These are phyloP conservation scores for Trachythela sp. DNA, from an alignment of 64 coral and sea anemone species.

Conservation along the genomic window DNA sequence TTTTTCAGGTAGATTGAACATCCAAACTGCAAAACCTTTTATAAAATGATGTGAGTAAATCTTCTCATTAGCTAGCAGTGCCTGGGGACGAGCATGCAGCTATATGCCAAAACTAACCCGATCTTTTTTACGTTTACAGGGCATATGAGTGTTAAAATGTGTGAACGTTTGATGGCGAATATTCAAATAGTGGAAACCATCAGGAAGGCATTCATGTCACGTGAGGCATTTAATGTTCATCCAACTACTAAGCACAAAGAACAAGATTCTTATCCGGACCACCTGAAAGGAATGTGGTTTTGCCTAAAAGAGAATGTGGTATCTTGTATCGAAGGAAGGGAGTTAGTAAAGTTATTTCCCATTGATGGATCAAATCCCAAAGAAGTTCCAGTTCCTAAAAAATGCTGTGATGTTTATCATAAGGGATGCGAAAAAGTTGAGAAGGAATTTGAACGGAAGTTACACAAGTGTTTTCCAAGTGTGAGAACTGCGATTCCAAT, in stretches of 20 bases:
- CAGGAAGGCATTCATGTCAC: background rate
- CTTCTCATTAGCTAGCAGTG: too few species aligned
- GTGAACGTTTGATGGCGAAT: background rate
- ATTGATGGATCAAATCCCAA: background rate
- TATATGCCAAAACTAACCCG: background rate
- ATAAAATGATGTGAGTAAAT: too few species aligned
- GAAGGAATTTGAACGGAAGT: background rate
- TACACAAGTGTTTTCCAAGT: background rate
- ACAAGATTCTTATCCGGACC: background rate
- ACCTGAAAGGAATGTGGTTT: background rate
- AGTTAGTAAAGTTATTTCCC: background rate
- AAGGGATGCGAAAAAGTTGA: background rate
- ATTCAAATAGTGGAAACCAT: background rate
- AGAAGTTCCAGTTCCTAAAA: background rate
- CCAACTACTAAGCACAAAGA: conserved; percentile 18
- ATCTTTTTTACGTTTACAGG: background rate
- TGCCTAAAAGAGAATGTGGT: too few species aligned
- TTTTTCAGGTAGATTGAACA: too few species aligned
- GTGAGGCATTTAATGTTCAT: background rate
- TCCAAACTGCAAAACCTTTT: too few species aligned
- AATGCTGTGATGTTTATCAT: background rate
- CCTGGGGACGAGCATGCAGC: too few species aligned
- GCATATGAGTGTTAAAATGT: background rate
- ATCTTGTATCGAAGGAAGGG: background rate
- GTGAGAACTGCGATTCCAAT: too few species aligned